These are phyloP conservation scores for Astropecten irregularis DNA, from an alignment of 53 echinoderm and acorn worm genomes.

Conservation along the genomic window DNA sequence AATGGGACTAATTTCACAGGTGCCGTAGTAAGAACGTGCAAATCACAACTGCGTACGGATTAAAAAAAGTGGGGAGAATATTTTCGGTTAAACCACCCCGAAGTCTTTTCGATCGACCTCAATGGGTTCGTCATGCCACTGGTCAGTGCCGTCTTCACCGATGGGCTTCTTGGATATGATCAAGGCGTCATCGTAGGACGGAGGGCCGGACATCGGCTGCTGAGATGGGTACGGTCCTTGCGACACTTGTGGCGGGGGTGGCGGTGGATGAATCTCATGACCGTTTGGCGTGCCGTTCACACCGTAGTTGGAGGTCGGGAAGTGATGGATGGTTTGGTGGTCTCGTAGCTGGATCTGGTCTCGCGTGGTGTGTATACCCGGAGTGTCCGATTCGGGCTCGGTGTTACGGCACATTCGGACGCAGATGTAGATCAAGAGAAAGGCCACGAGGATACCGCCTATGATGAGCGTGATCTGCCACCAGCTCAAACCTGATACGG, in stretches of 20 bases:
- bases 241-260: not conserved
- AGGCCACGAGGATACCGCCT: not conserved
- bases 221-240: not conserved
- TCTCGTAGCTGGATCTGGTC: constrained; percentile 15
- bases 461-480: constrained; percentile 34
- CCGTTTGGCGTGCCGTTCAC: not conserved
- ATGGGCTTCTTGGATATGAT: not conserved
- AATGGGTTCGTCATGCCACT: constrained; percentile 8
- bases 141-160: constrained; percentile 1
- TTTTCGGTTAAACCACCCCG: constrained; percentile 33
- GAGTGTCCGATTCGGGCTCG: constrained; percentile 27
- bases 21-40: no score
- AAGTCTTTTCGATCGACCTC: constrained; percentile 18
- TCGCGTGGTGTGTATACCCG: constrained; percentile 1
- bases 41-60: no score
- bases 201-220: constrained; percentile 7
- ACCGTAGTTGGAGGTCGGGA: not conserved
- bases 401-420: not conserved
- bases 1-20: no score
- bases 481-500: not conserved
- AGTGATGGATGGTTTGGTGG: constrained; percentile 2
- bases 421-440: not conserved
- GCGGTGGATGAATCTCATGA: not conserved
- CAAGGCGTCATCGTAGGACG: constrained; percentile 42
- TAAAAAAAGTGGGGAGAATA: no score